These are phyloP conservation scores for Microcebus griseorufus DNA, from an alignment of 2,113 vertebrate genomes.

Conservation along the genomic window DNA sequence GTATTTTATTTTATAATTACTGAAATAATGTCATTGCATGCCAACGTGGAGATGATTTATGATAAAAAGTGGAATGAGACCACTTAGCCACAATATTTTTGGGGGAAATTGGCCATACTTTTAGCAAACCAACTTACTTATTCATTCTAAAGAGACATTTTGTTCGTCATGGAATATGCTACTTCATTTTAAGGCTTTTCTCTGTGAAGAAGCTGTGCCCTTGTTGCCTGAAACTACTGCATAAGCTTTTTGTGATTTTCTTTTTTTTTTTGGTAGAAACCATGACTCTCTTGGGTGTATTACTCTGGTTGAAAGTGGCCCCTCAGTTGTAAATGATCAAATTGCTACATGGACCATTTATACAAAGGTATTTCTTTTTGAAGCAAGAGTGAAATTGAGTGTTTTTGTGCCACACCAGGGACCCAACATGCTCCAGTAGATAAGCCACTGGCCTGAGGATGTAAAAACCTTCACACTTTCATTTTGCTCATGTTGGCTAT, in stretches of 20 bases:
- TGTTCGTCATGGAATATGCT: conserved; percentile 4
- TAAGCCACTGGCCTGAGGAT: conserved; percentile 47
- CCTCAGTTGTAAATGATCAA: conserved; percentile 65
- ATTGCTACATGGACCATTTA: conserved; percentile 61
- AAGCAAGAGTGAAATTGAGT: conserved; percentile 64
- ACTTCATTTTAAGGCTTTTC: conserved; percentile 54
- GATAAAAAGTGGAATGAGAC: not conserved
- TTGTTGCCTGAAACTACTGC: conserved; percentile 49
- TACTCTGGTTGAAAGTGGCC: conserved; percentile 61
- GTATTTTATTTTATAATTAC: not conserved
- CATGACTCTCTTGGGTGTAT: conserved; percentile 63
- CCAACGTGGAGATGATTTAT: not conserved
- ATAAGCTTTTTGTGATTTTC: conserved; percentile 57
- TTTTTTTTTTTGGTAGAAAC: conserved; percentile 45
- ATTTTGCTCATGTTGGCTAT: conserved; percentile 48
- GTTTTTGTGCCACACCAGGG: conserved; percentile 67
- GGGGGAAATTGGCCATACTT: not conserved
- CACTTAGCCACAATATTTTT: conserved; percentile 11
- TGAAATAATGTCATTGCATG: not conserved
- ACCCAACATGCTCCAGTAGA: conserved; percentile 55
- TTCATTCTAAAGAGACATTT: conserved; percentile 41
- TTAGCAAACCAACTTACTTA: conserved; percentile 10
- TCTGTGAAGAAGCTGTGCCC: conserved; percentile 63
- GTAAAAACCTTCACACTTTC: conserved; percentile 29
- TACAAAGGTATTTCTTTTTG: conserved; percentile 59